A percentile compares a stretch with the other conserved stretches of the same genome.
These are phyloP conservation scores for Eufriesea mexicana DNA, from an alignment of 1,140 invertebrate species.

Conservation along the genomic window DNA sequence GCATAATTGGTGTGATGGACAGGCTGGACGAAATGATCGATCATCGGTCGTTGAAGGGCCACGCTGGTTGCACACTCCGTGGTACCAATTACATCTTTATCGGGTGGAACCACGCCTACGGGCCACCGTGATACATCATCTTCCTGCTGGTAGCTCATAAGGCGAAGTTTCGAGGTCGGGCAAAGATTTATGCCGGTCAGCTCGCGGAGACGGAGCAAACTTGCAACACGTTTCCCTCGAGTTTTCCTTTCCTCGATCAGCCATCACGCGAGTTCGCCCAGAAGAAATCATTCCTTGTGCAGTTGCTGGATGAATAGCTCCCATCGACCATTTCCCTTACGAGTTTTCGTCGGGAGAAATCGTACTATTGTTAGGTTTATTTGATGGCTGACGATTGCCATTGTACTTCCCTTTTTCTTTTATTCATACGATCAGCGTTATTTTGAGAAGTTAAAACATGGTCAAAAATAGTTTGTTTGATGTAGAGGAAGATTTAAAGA, in stretches of 20 bases:
- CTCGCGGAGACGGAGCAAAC: slow-evolving; percentile 26
- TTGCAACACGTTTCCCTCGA: not conserved
- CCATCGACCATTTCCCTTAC: not conserved
- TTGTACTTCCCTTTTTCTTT: not conserved
- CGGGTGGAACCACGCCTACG: slow-evolving; percentile 47
- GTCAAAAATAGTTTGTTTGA: too few species aligned
- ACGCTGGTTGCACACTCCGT: slow-evolving; percentile 28
- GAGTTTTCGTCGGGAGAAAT: not conserved
- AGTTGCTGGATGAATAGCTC: slow-evolving; percentile 2
- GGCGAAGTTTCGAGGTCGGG: slow-evolving; percentile 59
- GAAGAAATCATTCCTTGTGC: not conserved
- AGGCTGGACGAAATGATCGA: slow-evolving; percentile 63
- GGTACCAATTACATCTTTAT: slow-evolving; percentile 70
- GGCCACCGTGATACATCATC: slow-evolving; percentile 65
- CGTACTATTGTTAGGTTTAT: not conserved
- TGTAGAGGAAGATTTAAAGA: too few species aligned
- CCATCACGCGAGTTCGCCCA: not conserved
- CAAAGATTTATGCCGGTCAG: slow-evolving; percentile 64
- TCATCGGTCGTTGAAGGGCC: slow-evolving; percentile 40
- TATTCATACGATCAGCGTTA: too few species aligned
- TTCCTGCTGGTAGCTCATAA: slow-evolving; percentile 33
- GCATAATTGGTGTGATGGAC: slow-evolving; percentile 52
- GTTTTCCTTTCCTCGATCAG: not conserved
- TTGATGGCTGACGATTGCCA: not conserved
- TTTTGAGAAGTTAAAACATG: too few species aligned